Percentiles rank a stretch among this genome's conserved stretches.
phyloP scores from a whole-genome alignment of 2,888 invertebrate genomes.

The Netelia inedita region DNA sequence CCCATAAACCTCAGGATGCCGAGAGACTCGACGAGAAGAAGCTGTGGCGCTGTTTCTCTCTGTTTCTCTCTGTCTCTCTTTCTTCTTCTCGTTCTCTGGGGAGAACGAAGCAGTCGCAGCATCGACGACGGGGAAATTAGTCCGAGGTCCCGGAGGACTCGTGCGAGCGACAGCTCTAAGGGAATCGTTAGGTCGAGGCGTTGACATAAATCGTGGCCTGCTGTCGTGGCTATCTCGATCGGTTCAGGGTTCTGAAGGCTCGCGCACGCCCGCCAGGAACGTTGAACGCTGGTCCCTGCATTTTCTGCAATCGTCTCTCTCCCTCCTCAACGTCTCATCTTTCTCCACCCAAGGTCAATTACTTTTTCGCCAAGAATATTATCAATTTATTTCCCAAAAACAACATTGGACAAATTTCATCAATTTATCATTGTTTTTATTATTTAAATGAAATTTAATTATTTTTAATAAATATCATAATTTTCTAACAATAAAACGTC shows the following conservation, averaged over 20 bases:
- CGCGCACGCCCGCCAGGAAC: slow-evolving; percentile 42
- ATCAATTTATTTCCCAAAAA: background rate
- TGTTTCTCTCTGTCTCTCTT: background rate
- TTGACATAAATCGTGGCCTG: slow-evolving; percentile 70
- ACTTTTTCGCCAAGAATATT: background rate
- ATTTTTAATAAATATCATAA: no score
- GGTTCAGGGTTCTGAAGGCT: slow-evolving; percentile 35
- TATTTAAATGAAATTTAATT: no score
- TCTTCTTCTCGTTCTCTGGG: background rate
- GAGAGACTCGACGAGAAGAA: slow-evolving; percentile 19
- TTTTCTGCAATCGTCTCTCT: slow-evolving; percentile 6
- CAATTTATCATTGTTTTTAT: no score
- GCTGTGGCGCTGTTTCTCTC: slow-evolving; percentile 9
- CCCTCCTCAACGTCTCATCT: slow-evolving; percentile 7
- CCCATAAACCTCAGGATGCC: slow-evolving; percentile 57
- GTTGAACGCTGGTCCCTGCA: slow-evolving; percentile 23
- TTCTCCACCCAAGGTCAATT: slow-evolving; percentile 1
- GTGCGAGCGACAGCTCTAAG: slow-evolving; percentile 66
- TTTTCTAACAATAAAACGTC: background rate
- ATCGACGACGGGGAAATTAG: slow-evolving; percentile 61
- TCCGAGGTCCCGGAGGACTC: slow-evolving; percentile 33
- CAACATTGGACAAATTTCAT: no score
- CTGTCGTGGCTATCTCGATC: slow-evolving; percentile 56
- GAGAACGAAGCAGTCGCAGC: slow-evolving; percentile 35
- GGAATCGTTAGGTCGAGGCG: slow-evolving; percentile 67